Evolutionary conservation across 2,888 invertebrate genomes (phyloP), one percentile per base, ranked within the genome.

Genomic region (Drosophila maculinotata): DNA sequence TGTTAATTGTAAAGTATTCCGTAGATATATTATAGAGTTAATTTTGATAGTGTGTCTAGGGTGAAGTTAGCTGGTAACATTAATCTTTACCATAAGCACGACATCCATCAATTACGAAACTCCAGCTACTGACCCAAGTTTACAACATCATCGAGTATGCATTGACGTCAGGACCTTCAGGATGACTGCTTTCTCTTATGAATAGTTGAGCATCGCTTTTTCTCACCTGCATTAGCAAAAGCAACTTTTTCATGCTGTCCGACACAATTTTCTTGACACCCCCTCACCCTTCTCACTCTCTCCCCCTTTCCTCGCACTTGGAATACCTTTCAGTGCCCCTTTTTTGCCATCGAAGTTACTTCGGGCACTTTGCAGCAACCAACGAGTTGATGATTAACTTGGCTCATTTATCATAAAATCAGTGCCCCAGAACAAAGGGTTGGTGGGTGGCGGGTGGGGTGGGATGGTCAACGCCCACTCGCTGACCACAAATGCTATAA

Each of bases 331-430:
- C 31, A 33, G n/a, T 33, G 9, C 28, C 12, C 20, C 4, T 15
- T 41, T 64, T 49, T 28, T 9, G 9, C 2, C 14, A 30, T 25
- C 7, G 25, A 39, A 17, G 49, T 31, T 35, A 7, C 31, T 39
- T 17, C 9, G 20, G 45, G 51, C 26, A 36, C 48, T 41, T 49
- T 20, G 35, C 23, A 25, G 20, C 41, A 39, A 36, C 12, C 44
- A 65, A 49, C 38, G 53, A 53, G 42, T 48, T 73, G 48, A 70
- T 76, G 82, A 85, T 80, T 70, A 73, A 80, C 73, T 76, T 68
- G n/a, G 49, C 41, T 64, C 85, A 76, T 80, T 80, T 80, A 82
- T 80, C 85, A 80, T 73, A 82, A 71, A 76, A 76, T 81, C 76
- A 63, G 73, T 81, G 69, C 54, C 44, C 48, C 49, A 45, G 39